A percentile compares a stretch with the other conserved stretches of the same genome.
Conservation (phyloP, 2,113 vertebrate genomes). For the Puffinus mauretanicus region DNA sequence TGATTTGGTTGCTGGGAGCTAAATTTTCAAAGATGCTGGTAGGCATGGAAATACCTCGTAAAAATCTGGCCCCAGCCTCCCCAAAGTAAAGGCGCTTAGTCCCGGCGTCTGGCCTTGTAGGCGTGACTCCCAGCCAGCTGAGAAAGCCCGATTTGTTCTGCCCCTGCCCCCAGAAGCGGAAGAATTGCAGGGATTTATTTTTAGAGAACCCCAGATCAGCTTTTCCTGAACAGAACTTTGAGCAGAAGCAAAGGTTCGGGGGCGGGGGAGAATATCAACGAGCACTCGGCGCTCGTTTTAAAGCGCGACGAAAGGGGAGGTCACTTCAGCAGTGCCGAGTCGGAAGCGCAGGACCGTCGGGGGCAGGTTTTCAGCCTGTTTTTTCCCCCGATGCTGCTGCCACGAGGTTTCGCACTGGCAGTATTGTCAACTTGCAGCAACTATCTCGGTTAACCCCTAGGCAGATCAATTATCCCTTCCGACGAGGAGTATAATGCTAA, state of each 20-base stretch:
- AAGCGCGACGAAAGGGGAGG: fast-evolving
- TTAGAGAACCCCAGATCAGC: no score
- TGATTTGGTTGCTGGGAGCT: neutral
- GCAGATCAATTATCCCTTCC: slow-evolving; percentile 45
- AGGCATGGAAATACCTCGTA: neutral
- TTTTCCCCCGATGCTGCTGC: neutral
- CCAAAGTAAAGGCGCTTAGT: neutral
- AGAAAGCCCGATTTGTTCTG: no score
- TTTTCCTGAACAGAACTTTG: neutral
- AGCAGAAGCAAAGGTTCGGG: no score
- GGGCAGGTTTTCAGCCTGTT: fast-evolving
- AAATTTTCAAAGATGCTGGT: neutral
- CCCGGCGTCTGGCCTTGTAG: neutral
- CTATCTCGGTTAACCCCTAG: slow-evolving; percentile 54
- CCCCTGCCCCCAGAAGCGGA: fast-evolving
- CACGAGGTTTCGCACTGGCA: neutral
- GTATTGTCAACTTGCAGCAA: neutral
- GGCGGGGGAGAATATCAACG: fast-evolving
- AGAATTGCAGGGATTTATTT: neutral
- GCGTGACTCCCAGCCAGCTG: neutral
- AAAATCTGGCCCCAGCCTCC: neutral
- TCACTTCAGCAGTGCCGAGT: fast-evolving
- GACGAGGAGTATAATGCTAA: slow-evolving; percentile 43
- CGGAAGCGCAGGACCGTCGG: fast-evolving
- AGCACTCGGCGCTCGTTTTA: fast-evolving